Evolutionary conservation across 2,888 invertebrate species (phyloP).

Genomic region (Hydrotaea cyrtoneurina): DNA sequence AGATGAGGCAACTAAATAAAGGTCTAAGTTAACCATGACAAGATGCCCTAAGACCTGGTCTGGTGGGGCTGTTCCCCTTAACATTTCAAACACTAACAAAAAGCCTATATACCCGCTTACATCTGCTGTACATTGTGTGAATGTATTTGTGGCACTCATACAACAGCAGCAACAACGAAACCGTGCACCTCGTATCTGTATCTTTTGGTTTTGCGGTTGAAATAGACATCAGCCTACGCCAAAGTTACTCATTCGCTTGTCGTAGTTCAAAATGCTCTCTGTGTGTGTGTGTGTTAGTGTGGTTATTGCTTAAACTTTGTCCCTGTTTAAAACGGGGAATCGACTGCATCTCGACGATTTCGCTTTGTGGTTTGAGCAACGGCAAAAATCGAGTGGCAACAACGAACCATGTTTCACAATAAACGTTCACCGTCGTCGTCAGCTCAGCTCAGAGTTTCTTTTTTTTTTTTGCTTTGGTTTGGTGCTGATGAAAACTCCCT

Average conservation of each 20-base stretch:
- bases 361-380: background rate
- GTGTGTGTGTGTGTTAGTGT: background rate
- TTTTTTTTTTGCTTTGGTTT: background rate
- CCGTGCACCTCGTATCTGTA: conserved; percentile 5
- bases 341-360: background rate
- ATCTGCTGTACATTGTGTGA: background rate
- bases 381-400: background rate
- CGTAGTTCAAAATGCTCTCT: background rate
- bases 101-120: background rate
- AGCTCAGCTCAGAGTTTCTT: background rate
- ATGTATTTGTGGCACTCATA: background rate
- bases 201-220: conserved; percentile 49
- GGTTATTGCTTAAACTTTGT: conserved; percentile 48
- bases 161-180: background rate
- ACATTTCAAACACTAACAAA: too few species aligned
- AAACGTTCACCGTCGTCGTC: background rate
- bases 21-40: too few species aligned
- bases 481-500: conserved; percentile 4
- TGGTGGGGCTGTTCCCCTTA: too few species aligned
- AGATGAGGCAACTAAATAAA: too few species aligned
- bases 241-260: conserved; percentile 34
- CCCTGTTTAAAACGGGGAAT: background rate
- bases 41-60: too few species aligned
- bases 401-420: conserved; percentile 21
- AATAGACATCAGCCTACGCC: conserved; percentile 63